phyloP scores from a whole-genome alignment of 1,140 invertebrate species.

The Dendrolimus kikuchii region DNA sequence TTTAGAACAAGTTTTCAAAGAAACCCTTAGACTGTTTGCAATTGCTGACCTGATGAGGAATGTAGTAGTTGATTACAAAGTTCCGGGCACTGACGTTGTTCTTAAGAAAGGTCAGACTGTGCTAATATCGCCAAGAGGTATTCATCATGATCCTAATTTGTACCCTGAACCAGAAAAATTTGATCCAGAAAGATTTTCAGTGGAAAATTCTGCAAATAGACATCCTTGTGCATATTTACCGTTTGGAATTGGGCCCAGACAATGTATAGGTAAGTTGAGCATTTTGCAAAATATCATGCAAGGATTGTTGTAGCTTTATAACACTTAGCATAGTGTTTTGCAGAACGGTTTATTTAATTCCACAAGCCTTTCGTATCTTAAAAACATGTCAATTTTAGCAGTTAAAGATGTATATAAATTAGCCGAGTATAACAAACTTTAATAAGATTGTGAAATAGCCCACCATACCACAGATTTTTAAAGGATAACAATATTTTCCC shows the following conservation, averaged over 20 bases:
- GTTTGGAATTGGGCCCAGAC: constrained; percentile 10
- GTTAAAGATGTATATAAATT: no score
- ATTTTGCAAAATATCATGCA: neutral
- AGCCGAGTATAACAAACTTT: no score
- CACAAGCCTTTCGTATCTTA: no score
- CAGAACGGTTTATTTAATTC: no score
- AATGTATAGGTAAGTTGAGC: constrained; percentile 9
- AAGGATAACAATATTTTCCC: no score
- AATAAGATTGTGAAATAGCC: no score
- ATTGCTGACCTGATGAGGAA: constrained; percentile 69
- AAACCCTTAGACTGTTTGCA: constrained; percentile 76
- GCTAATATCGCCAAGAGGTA: constrained; percentile 12
- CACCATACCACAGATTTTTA: no score
- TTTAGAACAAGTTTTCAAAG: constrained; percentile 33
- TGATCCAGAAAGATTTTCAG: constrained; percentile 8
- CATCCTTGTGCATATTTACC: constrained; percentile 11
- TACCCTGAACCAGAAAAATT: constrained; percentile 12
- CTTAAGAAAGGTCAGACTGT: constrained; percentile 56
- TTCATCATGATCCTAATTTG: constrained; percentile 6
- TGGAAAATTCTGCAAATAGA: neutral
- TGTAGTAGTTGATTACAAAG: constrained; percentile 66
- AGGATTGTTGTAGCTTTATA: no score
- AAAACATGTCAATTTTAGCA: no score
- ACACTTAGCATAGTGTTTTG: no score
- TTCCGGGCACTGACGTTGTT: constrained; percentile 60